phyloP scores from a whole-genome alignment of 2,888 invertebrate species.

The Gonocerus acuteangulatus region DNA sequence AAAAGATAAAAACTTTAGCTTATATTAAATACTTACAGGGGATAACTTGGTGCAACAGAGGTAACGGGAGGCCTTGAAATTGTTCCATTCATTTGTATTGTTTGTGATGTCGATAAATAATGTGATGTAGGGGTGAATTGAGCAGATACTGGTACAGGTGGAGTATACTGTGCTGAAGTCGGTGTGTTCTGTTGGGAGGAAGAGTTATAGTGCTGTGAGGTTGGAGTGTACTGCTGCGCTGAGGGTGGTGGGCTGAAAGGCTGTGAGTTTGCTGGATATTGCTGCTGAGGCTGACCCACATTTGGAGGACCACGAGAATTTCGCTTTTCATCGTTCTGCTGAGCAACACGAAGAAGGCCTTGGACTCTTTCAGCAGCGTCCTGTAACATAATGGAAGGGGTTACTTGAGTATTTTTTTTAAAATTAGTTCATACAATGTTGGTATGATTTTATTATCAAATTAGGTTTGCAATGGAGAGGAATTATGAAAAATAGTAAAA shows the following conservation, averaged over 20 bases:
- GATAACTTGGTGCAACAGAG: slow-evolving; percentile 22
- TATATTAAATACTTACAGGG: slow-evolving; percentile 26
- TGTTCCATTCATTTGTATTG: slow-evolving; percentile 39
- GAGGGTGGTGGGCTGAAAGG: slow-evolving; percentile 35
- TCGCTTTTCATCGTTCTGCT: slow-evolving; percentile 38
- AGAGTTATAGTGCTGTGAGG: slow-evolving; percentile 22
- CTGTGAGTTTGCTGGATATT: slow-evolving; percentile 4
- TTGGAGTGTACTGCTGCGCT: slow-evolving; percentile 33
- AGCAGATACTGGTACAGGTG: neutral
- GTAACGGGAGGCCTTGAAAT: slow-evolving; percentile 30
- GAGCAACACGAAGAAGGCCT: slow-evolving; percentile 48
- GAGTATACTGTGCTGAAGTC: neutral
- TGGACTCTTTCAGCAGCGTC: slow-evolving; percentile 46
- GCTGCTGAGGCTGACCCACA: slow-evolving; percentile 29
- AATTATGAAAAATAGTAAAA: too few relatives aligned
- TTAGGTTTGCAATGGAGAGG: too few relatives aligned
- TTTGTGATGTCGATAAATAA: neutral
- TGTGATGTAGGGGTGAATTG: slow-evolving; percentile 6
- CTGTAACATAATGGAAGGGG: slow-evolving; percentile 30
- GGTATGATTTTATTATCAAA: too few relatives aligned
- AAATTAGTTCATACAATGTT: neutral
- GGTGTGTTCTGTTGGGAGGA: slow-evolving; percentile 6
- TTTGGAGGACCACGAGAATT: slow-evolving; percentile 33
- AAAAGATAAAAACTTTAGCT: too few relatives aligned
- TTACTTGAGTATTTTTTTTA: slow-evolving; percentile 45